These are phyloP conservation scores for Philopedon plagiatum DNA, from an alignment of 2,888 invertebrate genomes.

Conservation along the genomic window DNA sequence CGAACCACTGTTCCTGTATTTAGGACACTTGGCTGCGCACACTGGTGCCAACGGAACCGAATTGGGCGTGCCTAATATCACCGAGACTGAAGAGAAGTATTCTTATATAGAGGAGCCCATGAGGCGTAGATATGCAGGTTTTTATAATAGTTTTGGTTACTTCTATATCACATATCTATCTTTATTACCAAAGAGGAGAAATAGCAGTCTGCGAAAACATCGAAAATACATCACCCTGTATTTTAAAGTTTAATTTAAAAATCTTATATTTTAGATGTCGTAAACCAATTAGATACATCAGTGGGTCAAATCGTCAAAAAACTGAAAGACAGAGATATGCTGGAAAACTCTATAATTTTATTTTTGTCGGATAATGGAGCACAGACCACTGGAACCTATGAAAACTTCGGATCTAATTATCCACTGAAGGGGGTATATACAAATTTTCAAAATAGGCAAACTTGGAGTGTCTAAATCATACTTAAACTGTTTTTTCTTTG, in stretches of 20 bases:
- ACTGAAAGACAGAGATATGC: conserved; percentile 76
- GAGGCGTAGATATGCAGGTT: conserved; percentile 81
- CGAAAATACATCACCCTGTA: too few species aligned
- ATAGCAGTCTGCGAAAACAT: too few species aligned
- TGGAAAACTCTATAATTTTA: conserved; percentile 86
- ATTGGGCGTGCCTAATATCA: conserved; percentile 77
- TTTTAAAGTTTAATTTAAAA: too few species aligned
- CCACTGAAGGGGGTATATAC: conserved; percentile 80
- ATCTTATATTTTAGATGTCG: conserved; percentile 81
- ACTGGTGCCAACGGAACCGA: conserved; percentile 72
- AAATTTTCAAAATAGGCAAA: too few species aligned
- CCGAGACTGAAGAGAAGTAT: conserved; percentile 76
- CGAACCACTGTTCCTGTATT: conserved; percentile 81
- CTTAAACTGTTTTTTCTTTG: too few species aligned
- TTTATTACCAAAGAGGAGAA: too few species aligned
- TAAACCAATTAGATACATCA: conserved; percentile 87
- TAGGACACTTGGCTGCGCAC: conserved; percentile 81
- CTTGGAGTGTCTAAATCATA: too few species aligned
- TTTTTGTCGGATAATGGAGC: conserved; percentile 94
- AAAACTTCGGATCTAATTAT: conserved; percentile 84
- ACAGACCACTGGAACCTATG: conserved; percentile 78
- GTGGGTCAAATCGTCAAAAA: conserved; percentile 83
- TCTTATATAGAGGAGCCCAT: conserved; percentile 76
- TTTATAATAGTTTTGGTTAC: too few species aligned
- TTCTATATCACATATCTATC: too few species aligned